Evolutionary conservation across 2,113 vertebrate species (phyloP).

Genomic region (Podarcis raffonei): DNA sequence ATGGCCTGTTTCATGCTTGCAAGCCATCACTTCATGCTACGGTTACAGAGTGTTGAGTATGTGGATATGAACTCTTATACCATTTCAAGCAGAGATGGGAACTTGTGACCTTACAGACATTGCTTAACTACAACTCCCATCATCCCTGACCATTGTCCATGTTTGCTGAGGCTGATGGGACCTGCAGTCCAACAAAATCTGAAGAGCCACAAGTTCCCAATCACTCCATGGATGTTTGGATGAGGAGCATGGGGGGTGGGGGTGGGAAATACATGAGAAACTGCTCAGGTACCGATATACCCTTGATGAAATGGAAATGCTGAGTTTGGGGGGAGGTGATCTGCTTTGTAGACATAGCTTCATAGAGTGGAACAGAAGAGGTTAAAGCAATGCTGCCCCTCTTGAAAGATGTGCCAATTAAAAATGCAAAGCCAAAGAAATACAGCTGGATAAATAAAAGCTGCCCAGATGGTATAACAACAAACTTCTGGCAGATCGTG

Average conservation of each 20-base stretch:
- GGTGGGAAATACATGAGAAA: neutral
- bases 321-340: neutral
- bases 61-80: neutral
- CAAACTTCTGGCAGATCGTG: constrained; percentile 73
- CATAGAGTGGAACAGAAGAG: constrained; percentile 35
- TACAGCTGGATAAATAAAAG: constrained; percentile 78
- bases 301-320: neutral
- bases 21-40: neutral
- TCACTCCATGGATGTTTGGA: neutral
- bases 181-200: neutral
- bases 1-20: neutral
- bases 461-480: constrained; percentile 73
- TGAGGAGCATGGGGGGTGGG: neutral
- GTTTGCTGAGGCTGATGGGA: neutral
- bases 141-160: neutral
- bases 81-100: neutral
- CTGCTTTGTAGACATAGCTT: constrained; percentile 4
- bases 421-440: constrained; percentile 76
- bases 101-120: neutral
- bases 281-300: neutral
- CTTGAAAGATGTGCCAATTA: constrained; percentile 73
- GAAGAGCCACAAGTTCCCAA: no score
- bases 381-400: constrained; percentile 64
- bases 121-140: neutral
- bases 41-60: neutral